Base-by-base conservation (phyloP, 2,113 vertebrate genomes). In the Progne subis region DNA sequence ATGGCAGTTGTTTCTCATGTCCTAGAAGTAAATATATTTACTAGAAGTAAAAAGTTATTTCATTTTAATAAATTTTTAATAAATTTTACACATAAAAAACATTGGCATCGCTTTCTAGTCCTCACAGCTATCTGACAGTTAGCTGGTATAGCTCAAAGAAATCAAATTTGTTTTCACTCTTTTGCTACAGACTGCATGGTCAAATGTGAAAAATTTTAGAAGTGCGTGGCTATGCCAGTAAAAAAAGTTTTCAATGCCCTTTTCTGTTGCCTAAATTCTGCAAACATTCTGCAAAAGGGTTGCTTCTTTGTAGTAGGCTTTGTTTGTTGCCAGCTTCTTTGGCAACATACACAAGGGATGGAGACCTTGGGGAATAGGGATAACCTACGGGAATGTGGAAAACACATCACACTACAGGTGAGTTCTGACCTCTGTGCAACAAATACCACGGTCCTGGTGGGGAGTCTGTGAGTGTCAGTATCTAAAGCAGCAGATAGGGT, bases 191-290 rank as follows among this genome's bases (percentile, higher is more conserved):
- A 41, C 8, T 50, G 13, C 4, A 43, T 4, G 18, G 50, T 71
- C 9, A 55, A 26, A 46, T 6, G 14, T 26, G n/a, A 64, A 60
- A 55, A 52, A 72, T 4, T 25, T 55, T 56, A n/a, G 29, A 47
- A 44, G 28, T 0, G 0, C 9, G 20, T 12, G n/a, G 34, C 25
- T 75, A 12, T 0, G 0, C 5, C 21, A n/a, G 15, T n/a, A 71
- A 47, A 65, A 69, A 32, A 7, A 31, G 6, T 10, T 37, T 29
- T 34, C 7, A 14, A 3, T 17, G 6, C 2, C 5, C 2, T 56
- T 50, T 79, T 55, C 28, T 59, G 4, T 31, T 55, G 10, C 34
- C 17, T 75, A 68, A 61, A 55, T 53, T 64, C 26, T 55, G 23
- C 16, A 82, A 79, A 56, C 4, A 14, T 46, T 47, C 1, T 14